These are phyloP conservation scores for Chrysolina americana DNA, from an alignment of 2,888 invertebrate genomes.

Conservation along the genomic window DNA sequence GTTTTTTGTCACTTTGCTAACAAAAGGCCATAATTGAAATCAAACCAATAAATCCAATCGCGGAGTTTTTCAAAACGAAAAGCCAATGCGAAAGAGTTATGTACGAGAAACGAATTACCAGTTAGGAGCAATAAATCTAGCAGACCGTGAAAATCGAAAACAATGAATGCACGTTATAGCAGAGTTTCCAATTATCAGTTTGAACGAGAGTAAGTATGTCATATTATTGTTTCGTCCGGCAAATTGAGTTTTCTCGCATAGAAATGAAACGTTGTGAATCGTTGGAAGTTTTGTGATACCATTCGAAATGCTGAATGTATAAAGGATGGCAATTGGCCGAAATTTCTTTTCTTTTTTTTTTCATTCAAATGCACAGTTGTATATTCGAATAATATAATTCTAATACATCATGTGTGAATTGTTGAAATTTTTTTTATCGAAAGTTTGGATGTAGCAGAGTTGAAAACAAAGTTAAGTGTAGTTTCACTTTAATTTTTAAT, in stretches of 20 bases:
- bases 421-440: no score
- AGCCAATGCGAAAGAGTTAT: slow-evolving; percentile 12
- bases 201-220: slow-evolving; percentile 6
- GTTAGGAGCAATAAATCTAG: slow-evolving; percentile 33
- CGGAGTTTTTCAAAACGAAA: slow-evolving; percentile 21
- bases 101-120: slow-evolving; percentile 33
- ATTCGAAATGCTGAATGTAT: not conserved
- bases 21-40: slow-evolving; percentile 8
- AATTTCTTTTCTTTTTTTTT: not conserved
- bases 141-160: slow-evolving; percentile 42
- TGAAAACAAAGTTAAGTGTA: no score
- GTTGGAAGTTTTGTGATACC: not conserved
- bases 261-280: not conserved
- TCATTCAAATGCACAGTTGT: no score
- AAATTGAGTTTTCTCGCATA: not conserved
- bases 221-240: not conserved
- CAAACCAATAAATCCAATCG: not conserved
- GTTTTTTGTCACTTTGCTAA: not conserved
- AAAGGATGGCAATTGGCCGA: not conserved
- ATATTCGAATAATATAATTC: no score
- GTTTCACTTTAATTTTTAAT: no score
- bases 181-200: slow-evolving; percentile 21
- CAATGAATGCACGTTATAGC: slow-evolving; percentile 24
- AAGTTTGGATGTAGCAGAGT: no score
- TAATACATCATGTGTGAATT: no score